Evolutionary conservation across 1,140 invertebrate genomes (phyloP), one percentile per base, ranked within the genome.

Genomic region (Neodiprion pinetum): DNA sequence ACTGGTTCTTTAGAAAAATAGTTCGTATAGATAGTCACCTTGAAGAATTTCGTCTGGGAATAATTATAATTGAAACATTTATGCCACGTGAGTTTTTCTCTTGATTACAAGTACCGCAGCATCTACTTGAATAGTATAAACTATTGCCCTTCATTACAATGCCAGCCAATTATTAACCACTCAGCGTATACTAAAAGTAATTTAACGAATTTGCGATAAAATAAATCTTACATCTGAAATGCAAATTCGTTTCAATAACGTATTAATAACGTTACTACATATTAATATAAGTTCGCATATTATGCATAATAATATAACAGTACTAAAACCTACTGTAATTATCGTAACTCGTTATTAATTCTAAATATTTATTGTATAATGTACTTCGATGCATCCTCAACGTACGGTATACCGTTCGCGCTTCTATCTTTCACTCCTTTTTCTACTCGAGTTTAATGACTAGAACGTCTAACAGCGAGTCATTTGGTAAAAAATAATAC

Each of bases 401-500:
- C 17, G 40, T 69, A 14, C 61, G 12, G 12, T 21, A 23, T 69
- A 14, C 75, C 72, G 50, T 69, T 74, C 72, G 53, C 69, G 76
- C 67, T 73, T 76, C 74, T 73, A 79, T 79, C 80, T 80, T 76
- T 81, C 79, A 74, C 75, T 80, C 67, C 11, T 11, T 21, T 77
- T 79, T 78, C 80, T 81, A 81, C 77, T 81, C 82, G 79, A 61
- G 53, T 77, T 83, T 78, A 79, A 84, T 86, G 86, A 87, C 86
- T 88, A 88, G 86, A 88, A 82, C 82, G 82, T 86, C 79, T 78
- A 83, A 83, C 85, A 83, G 78, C 77, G 80, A 77, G 79, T 86
- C 77, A 82, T 83, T 85, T 85, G 80, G 80, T 86, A 87, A 87
- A 88, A 87, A 87, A 86, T 87, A 87, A 84, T 81, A 76, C 80